phyloP scores from a whole-genome alignment of 2,113 vertebrate species.

The Potamarius usumacintae region DNA sequence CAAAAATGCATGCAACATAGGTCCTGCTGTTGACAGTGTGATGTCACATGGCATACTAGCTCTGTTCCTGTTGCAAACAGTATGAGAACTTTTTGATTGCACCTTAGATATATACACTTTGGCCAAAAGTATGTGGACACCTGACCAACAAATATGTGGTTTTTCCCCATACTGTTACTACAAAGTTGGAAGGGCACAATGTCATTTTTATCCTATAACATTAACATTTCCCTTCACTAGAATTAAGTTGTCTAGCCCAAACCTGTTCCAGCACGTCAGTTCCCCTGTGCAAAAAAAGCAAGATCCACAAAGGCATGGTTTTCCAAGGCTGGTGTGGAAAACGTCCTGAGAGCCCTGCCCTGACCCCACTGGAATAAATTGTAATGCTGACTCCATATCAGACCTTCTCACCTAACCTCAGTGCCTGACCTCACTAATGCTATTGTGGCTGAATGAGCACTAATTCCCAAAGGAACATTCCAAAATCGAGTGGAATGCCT shows the following conservation, averaged over 20 bases:
- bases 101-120: too few species aligned
- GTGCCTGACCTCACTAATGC: background rate
- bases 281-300: background rate
- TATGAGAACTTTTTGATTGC: too few species aligned
- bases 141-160: background rate
- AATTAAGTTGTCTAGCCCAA: background rate
- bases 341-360: background rate
- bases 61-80: too few species aligned
- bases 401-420: background rate
- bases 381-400: background rate
- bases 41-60: too few species aligned
- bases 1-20: too few species aligned
- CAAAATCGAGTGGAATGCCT: background rate
- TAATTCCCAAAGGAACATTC: background rate
- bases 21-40: too few species aligned
- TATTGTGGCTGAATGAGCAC: background rate
- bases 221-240: background rate
- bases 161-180: background rate
- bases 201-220: background rate
- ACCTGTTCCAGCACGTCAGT: background rate
- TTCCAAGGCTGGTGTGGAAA: background rate
- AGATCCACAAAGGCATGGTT: background rate
- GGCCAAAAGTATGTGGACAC: background rate
- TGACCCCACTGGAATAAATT: background rate
- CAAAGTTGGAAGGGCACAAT: background rate